These are phyloP conservation scores for Chloropsis hardwickii DNA, from an alignment of 2,113 vertebrate species.

Conservation along the genomic window DNA sequence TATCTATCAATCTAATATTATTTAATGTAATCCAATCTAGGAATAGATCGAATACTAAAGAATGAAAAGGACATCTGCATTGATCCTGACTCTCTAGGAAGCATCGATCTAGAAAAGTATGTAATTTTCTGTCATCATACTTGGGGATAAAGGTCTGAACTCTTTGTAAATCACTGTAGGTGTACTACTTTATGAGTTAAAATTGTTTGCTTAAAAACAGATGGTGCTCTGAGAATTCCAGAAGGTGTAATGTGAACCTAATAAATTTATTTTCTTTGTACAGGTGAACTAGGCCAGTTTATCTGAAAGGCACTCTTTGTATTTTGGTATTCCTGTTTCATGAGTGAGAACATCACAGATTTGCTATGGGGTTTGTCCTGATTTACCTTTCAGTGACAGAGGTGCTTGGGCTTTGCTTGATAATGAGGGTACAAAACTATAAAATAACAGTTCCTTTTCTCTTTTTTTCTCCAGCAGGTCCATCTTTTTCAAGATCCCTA, in stretches of 20 bases:
- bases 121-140: neutral
- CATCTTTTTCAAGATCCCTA: neutral
- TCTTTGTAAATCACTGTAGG: neutral
- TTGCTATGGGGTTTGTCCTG: neutral
- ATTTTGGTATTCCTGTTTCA: neutral
- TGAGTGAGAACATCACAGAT: neutral
- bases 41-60: neutral
- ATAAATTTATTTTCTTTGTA: neutral
- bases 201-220: slow-evolving; percentile 34
- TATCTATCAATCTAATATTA: neutral
- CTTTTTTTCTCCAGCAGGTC: neutral
- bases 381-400: neutral
- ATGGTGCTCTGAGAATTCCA: neutral
- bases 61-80: slow-evolving; percentile 15
- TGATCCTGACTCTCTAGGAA: slow-evolving; percentile 19
- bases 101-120: neutral
- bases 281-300: neutral
- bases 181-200: neutral
- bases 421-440: neutral
- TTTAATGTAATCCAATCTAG: neutral
- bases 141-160: slow-evolving; percentile 5
- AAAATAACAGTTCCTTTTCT: neutral
- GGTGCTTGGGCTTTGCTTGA: neutral
- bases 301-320: neutral
- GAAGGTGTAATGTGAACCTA: neutral